Conservation (phyloP, 2,888 invertebrate genomes). For the Agrotis segetum region DNA sequence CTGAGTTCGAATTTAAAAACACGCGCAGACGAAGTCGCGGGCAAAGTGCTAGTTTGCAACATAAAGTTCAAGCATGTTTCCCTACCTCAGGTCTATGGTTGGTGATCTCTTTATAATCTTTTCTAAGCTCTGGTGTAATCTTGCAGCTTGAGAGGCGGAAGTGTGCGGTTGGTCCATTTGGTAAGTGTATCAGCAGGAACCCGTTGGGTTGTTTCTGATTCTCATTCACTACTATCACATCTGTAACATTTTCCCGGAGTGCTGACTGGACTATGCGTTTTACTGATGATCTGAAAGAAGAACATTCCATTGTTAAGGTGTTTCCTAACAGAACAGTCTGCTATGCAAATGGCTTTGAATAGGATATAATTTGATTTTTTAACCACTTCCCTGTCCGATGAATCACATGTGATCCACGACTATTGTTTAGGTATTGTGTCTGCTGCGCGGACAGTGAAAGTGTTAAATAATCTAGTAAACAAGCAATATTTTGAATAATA, state of each 20-base stretch:
- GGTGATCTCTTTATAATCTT: conserved; percentile 95
- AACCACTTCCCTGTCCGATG: too few species aligned
- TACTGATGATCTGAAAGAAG: conserved; percentile 93
- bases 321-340: background rate
- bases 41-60: too few species aligned
- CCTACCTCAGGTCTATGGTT: conserved; percentile 96
- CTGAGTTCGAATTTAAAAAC: too few species aligned
- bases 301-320: too few species aligned
- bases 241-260: conserved; percentile 95
- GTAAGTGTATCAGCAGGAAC: conserved; percentile 97
- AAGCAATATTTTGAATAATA: too few species aligned
- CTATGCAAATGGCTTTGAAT: background rate
- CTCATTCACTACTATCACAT: conserved; percentile 98
- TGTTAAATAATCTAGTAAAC: too few species aligned
- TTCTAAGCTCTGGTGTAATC: conserved; percentile 96
- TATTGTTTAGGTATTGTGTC: too few species aligned
- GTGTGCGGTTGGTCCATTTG: conserved; percentile 99
- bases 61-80: background rate
- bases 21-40: too few species aligned
- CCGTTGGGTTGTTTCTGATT: conserved; percentile 98
- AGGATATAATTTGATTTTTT: too few species aligned
- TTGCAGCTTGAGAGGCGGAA: conserved; percentile 98
- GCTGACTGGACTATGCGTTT: conserved; percentile 98
- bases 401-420: too few species aligned
- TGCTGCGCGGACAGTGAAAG: too few species aligned